These are phyloP conservation scores for Melanargia galathea DNA, from an alignment of 2,888 invertebrate species.

Conservation along the genomic window DNA sequence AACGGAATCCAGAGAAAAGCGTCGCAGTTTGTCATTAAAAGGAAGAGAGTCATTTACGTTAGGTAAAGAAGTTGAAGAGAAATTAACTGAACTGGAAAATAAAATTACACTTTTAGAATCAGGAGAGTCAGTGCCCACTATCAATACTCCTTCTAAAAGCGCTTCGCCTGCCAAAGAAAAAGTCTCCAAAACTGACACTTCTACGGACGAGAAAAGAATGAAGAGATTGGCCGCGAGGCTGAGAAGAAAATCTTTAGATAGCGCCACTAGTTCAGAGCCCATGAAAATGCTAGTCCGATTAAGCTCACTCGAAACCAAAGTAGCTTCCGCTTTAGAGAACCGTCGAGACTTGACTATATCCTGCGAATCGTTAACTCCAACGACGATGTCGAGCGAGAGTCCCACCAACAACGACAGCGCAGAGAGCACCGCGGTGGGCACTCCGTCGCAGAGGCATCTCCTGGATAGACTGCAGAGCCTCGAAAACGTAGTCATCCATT, in stretches of 20 bases:
- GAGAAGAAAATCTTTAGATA: constrained; percentile 89
- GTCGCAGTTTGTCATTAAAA: constrained; percentile 91
- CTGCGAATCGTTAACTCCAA: constrained; percentile 80
- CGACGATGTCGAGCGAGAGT: constrained; percentile 67
- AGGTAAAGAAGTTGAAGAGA: constrained; percentile 92
- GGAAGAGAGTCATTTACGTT: constrained; percentile 91
- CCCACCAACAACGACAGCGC: constrained; percentile 58
- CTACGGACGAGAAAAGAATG: constrained; percentile 75
- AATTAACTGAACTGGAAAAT: constrained; percentile 89
- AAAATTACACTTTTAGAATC: constrained; percentile 87
- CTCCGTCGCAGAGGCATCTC: constrained; percentile 79
- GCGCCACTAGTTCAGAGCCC: constrained; percentile 89
- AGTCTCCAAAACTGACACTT: constrained; percentile 74
- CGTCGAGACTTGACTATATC: constrained; percentile 78
- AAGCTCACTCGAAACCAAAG: constrained; percentile 89
- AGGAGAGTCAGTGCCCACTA: constrained; percentile 68
- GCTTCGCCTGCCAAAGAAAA: constrained; percentile 80
- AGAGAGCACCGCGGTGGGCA: constrained; percentile 66
- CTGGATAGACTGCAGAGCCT: constrained; percentile 83
- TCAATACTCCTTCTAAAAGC: constrained; percentile 78
- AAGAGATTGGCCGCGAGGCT: constrained; percentile 81
- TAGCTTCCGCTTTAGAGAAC: constrained; percentile 82
- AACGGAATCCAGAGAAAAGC: constrained; percentile 88
- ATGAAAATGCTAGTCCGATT: constrained; percentile 90
- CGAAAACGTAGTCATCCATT: constrained; percentile 84